Evolutionary conservation across 1,140 invertebrate species (phyloP), one percentile per base, ranked within the genome.

Genomic region (Drosophila bifasciata): DNA sequence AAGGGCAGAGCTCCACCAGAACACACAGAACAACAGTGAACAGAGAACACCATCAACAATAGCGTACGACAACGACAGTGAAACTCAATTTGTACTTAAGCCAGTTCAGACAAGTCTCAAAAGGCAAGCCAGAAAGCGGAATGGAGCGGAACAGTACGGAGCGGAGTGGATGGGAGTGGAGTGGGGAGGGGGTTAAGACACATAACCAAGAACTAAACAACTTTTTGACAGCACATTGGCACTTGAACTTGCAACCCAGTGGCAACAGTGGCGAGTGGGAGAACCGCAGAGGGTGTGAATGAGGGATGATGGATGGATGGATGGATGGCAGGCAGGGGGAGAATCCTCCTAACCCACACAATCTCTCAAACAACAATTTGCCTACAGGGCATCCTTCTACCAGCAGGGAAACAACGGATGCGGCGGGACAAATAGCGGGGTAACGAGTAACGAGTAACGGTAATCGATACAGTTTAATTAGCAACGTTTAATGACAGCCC

Each of bases 221-320:
- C 78, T 81, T 75, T 80, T 80, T 81, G 72, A 81, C 73, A 80
- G 78, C 78, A 41, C 78, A 80, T 80, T 81, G 78, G 49, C 78
- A 76, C 78, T 80, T 80, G 78, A 80, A 80, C 78, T 80, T 80
- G 52, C 16, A 45, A 36, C 51, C 5, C 32, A 13, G 11, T 36
- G 32, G 32, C n/a, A n/a, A n/a, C n/a, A 11, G 11, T 1, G 13
- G 25, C 46, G 49, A 5, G 49, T 8, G 51, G 15, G 32, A 21
- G 36, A 62, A 16, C 23, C 7, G 2, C 7, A 39, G 32, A 25
- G 49, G 39, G 11, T 4, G 32, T 3, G 32, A 13, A 2, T 13
- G 32, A n/a, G 9, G 23, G 5, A 7, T 25, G 5, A 6, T 1
- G 19, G 19, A n/a, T 9, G 28, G 2, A 3, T 32, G 9, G 28